Percentiles rank a stretch among this genome's conserved stretches.
Evolutionary conservation across 2,888 invertebrate genomes (phyloP).

Genomic region (Lucinisca nassula): DNA sequence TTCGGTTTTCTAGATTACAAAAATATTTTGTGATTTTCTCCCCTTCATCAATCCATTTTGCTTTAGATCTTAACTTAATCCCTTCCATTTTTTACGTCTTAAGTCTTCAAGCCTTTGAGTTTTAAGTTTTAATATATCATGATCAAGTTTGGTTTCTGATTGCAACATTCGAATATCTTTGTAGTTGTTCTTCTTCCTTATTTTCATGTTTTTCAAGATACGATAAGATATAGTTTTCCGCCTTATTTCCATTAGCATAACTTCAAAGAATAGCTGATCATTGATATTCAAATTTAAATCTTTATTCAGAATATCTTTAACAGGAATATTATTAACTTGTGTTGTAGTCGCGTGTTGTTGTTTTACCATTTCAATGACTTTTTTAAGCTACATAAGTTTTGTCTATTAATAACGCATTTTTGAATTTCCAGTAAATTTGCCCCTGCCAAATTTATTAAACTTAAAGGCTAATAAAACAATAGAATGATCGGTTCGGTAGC

Average conservation of each 20-base stretch:
- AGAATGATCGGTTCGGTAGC: neutral
- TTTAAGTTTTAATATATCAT: neutral
- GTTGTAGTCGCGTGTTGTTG: neutral
- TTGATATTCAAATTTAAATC: neutral
- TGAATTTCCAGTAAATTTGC: too few species aligned
- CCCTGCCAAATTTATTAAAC: too few species aligned
- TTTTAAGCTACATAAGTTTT: neutral
- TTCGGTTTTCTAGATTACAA: neutral
- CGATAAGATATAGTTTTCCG: neutral
- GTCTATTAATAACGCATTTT: too few species aligned
- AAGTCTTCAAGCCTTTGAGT: too few species aligned
- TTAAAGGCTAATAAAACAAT: neutral
- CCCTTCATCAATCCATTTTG: too few species aligned
- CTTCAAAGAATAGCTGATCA: slow-evolving; percentile 1
- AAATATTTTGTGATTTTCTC: too few species aligned
- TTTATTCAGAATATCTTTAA: neutral
- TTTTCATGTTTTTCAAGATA: neutral
- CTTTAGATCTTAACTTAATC: too few species aligned
- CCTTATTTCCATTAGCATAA: neutral
- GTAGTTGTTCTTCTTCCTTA: neutral
- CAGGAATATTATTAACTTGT: neutral
- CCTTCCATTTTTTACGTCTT: too few species aligned
- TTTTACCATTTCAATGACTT: neutral
- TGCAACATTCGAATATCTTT: neutral
- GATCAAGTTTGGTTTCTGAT: neutral